Evolutionary conservation across 2,888 invertebrate genomes (phyloP), one percentile per base, ranked within the genome.

Genomic region (Andrena praecox): DNA sequence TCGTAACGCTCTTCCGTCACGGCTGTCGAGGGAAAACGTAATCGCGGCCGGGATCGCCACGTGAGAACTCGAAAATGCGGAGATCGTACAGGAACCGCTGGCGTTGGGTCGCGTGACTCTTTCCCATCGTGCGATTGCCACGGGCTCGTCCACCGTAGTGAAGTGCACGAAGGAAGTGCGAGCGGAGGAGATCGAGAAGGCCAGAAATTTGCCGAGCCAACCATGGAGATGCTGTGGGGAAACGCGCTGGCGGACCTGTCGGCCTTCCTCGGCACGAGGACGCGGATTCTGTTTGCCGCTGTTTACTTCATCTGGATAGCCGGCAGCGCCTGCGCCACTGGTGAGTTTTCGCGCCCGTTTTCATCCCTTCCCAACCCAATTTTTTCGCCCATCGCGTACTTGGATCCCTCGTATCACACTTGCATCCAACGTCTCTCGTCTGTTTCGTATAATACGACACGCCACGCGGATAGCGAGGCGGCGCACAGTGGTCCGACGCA

Each of bases 291-390:
- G 24, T 82, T 91, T 85, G 85, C 89, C 88, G 85, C 89, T 87
- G 79, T 87, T 42, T 86, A 77, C 67, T 71, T 91, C 81, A 83
- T 85, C 63, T 86, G 87, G 82, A 87, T 89, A 82, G 84, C 83
- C 77, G 82, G 84, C 62, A 85, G 90, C 86, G 91, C 89, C 74
- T 87, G 85, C 88, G 90, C 90, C 80, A 87, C 85, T 77, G 91
- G 91, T 91, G 73, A 90, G 91, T 89, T 84, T 82, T 76, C 85
- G 77, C 83, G 84, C 83, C 74, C 63, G 35, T 76, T 83, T 75
- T 64, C 76, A 69, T 56, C 48, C 48, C 8, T 20, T 0, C 4
- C 3, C 10, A 33, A 67, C 67, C 74, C 10, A 10, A 5, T n/a
- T 20, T 71, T 71, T 71, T 31, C 52, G 6, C 20, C 52, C 52